A percentile compares a stretch with the other conserved stretches of the same genome.
Conservation (phyloP, 1,140 invertebrate species). For the Euschistus heros region DNA sequence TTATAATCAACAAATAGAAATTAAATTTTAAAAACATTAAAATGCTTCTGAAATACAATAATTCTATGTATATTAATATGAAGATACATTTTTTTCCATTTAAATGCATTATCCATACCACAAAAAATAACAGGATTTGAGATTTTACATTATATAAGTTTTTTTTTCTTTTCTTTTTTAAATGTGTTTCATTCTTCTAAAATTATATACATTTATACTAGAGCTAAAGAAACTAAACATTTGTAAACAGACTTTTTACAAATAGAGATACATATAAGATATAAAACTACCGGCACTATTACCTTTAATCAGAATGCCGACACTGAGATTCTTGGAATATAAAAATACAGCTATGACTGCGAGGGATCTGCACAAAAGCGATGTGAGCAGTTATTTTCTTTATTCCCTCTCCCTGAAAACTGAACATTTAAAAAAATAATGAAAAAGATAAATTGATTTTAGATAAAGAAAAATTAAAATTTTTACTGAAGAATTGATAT, state of each 20-base stretch:
- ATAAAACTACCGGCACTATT: neutral
- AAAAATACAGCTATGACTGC: conserved; percentile 4
- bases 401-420: conserved; percentile 1
- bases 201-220: neutral
- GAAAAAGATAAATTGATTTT: neutral
- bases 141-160: neutral
- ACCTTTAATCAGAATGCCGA: neutral
- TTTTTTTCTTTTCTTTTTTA: neutral
- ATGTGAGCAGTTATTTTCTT: neutral
- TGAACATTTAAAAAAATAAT: neutral
- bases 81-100: neutral
- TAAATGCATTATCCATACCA: neutral
- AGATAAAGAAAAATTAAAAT: neutral
- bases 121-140: neutral
- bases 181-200: neutral
- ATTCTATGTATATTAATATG: too few species aligned
- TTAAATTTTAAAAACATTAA: too few species aligned
- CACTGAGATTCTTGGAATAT: neutral
- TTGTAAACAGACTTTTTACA: conserved; percentile 3
- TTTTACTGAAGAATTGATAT: too few species aligned
- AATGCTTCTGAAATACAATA: too few species aligned
- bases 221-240: neutral
- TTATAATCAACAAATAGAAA: too few species aligned
- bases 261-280: neutral
- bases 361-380: neutral